Base-by-base conservation (phyloP, 2,113 vertebrate species). In the Crocuta crocuta region DNA sequence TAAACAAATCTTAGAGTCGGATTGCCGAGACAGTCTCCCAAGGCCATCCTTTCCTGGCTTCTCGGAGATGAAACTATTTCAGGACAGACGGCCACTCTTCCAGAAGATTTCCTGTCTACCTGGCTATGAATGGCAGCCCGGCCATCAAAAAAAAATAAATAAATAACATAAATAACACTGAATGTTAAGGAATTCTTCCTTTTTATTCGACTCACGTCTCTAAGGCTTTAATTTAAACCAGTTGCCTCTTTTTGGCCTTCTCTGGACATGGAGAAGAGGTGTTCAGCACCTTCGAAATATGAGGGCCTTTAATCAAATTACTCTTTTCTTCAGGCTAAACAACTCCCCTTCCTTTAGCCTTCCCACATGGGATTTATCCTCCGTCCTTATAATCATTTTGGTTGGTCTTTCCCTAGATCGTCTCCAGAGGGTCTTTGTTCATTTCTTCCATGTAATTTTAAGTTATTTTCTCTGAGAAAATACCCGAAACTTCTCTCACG, bases 401-500 rank as follows among this genome's bases (percentile, higher is more conserved):
- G 39, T 85, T 71, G 5, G 65, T 94, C 92, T 94, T 97, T 76
- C 63, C 83, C 15, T 94, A 61, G 80, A 81, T 10, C 10, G 15
- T 92, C 76, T 97, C 92, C 43, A 63, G 79, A 73, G 31, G 58
- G 87, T 96, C 96, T 95, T 97, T 97, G 65, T 90, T 91, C 79
- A 88, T 96, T 98, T 81, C 66, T 58, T 94, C 66, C 85, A 76
- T 61, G 66, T 73, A 91, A 81, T 94, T 97, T 89, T 84, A 65
- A 81, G 43, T 65, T 61, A 61, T 84, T 96, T 98, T 97, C 80
- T 96, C 83, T 80, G 70, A 97, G 94, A 95, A 98, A 98, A 96
- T 89, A n/a, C n/a, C 39, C 50, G 78, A 96, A 95, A 86, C 45
- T 81, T 0, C 45, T 91, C 26, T 96, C 31, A 11, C 48, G 7